These are phyloP conservation scores for Limnephilus auricula DNA, from an alignment of 2,888 invertebrate genomes.

Conservation along the genomic window DNA sequence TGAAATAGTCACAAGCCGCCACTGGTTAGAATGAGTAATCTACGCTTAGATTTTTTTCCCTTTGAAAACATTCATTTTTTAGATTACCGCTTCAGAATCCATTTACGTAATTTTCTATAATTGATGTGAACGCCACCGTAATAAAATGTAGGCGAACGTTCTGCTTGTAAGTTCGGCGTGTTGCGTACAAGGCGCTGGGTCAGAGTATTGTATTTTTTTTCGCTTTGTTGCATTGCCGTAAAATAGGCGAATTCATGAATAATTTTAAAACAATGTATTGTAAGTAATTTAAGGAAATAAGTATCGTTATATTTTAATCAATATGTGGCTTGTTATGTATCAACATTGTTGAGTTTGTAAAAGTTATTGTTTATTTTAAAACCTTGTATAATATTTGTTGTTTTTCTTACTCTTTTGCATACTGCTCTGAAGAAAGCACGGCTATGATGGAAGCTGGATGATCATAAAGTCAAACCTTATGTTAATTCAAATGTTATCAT, in stretches of 20 bases:
- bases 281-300: too few species aligned
- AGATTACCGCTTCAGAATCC: neutral
- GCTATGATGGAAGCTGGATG: too few species aligned
- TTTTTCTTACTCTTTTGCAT: too few species aligned
- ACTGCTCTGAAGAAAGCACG: too few species aligned
- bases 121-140: neutral
- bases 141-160: neutral
- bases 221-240: neutral
- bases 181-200: neutral
- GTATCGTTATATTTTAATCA: too few species aligned
- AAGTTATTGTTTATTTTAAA: too few species aligned
- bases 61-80: neutral
- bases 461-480: too few species aligned
- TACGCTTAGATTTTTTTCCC: neutral
- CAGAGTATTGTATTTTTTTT: neutral
- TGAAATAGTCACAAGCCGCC: neutral
- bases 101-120: neutral
- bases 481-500: too few species aligned
- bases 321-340: too few species aligned
- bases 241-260: neutral
- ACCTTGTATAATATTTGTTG: too few species aligned
- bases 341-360: too few species aligned
- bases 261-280: too few species aligned
- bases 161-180: neutral
- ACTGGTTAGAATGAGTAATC: neutral